phyloP scores from a whole-genome alignment of 2,797 vertebrate genomes.

The Pangasius mekongensis region DNA sequence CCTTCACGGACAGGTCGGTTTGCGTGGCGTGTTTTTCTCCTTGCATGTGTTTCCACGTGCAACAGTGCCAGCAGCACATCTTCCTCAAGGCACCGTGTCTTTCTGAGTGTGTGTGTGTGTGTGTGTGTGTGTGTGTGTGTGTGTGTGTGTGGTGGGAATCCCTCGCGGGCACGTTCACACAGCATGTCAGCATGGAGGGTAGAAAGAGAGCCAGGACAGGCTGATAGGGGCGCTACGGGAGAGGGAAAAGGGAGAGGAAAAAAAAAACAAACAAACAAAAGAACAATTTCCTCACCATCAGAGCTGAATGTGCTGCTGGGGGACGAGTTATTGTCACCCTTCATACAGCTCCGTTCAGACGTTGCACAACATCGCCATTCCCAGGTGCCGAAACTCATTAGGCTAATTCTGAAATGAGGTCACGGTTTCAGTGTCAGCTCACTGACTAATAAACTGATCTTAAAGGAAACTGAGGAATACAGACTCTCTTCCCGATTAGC shows the following conservation, averaged over 20 bases:
- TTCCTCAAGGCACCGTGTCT: conserved; percentile 44
- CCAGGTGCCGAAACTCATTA: conserved; percentile 9
- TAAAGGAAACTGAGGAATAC: neutral
- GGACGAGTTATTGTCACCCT: conserved; percentile 3
- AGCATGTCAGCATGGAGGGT: conserved; percentile 28
- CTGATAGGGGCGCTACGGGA: conserved; percentile 41
- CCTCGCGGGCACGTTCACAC: conserved; percentile 58
- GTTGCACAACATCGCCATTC: neutral
- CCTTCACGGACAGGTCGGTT: conserved; percentile 43
- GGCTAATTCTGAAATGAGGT: neutral
- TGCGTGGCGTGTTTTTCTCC: neutral
- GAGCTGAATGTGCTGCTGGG: conserved; percentile 11
- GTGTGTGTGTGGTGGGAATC: conserved; percentile 59
- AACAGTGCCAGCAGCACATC: conserved; percentile 43
- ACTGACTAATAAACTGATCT: neutral
- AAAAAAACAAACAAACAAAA: neutral
- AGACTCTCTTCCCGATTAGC: neutral
- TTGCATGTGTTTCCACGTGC: conserved; percentile 27
- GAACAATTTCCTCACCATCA: neutral
- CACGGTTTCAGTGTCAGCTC: neutral
- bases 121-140: conserved; percentile 35
- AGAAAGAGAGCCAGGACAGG: conserved; percentile 24
- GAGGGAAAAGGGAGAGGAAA: conserved; percentile 16
- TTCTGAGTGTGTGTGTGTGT: conserved; percentile 24
- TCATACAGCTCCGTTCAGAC: neutral